Evolutionary conservation across 2,113 vertebrate species (phyloP).

Genomic region (Oceanites oceanicus): DNA sequence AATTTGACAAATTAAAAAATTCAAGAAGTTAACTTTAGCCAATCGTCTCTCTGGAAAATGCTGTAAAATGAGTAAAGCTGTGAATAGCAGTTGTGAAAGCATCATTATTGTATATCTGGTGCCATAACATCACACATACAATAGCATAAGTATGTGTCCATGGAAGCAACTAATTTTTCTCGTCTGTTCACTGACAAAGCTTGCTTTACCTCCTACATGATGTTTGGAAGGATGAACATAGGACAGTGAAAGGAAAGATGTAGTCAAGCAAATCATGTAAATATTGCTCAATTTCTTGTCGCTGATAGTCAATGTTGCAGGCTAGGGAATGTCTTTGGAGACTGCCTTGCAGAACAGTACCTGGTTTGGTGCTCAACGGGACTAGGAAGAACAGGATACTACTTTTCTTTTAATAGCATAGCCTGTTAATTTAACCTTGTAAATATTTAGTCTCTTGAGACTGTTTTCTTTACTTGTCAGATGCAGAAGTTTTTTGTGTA

Average conservation of each 20-base stretch:
- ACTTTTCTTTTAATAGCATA: neutral
- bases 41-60: accelerated
- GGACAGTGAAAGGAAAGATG: neutral
- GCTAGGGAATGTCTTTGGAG: neutral
- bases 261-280: neutral
- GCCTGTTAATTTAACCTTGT: neutral
- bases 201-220: neutral
- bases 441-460: neutral
- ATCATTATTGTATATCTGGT: neutral
- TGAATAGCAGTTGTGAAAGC: neutral
- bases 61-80: neutral
- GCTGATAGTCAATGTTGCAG: neutral
- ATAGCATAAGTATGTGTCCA: neutral
- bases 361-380: neutral
- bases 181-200: neutral
- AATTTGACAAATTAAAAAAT: neutral
- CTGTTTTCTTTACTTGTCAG: neutral
- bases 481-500: neutral
- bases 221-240: neutral
- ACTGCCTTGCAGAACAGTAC: neutral
- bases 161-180: neutral
- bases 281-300: neutral
- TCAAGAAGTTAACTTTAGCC: neutral
- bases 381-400: neutral
- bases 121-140: neutral